Evolutionary conservation across 2,113 vertebrate genomes (phyloP).

Genomic region (Heteronetta atricapilla): DNA sequence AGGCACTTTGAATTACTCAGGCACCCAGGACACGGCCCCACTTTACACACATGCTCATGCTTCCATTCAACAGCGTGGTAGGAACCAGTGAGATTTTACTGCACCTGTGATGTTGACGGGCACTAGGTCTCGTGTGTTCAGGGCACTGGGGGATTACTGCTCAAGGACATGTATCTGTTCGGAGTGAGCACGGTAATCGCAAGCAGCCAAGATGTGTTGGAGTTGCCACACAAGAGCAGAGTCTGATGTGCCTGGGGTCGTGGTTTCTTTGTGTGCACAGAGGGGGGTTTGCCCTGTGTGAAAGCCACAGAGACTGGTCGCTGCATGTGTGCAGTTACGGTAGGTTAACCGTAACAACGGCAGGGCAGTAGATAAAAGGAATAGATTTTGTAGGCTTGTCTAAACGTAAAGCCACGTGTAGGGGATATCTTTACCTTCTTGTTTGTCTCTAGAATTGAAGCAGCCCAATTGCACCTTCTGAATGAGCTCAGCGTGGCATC

Average conservation of each 20-base stretch:
- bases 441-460: not conserved
- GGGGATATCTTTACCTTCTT: not conserved
- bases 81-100: too few species aligned
- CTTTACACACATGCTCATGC: too few species aligned
- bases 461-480: not conserved
- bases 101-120: too few species aligned
- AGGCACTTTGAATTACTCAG: not conserved
- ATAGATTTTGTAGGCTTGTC: not conserved
- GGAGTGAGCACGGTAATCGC: not conserved
- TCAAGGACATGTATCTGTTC: not conserved
- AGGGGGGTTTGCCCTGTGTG: not conserved
- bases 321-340: not conserved
- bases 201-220: not conserved
- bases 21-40: not conserved
- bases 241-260: not conserved
- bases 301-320: not conserved
- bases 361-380: not conserved
- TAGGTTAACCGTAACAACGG: not conserved
- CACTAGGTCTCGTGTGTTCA: not conserved
- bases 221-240: not conserved
- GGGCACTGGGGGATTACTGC: not conserved
- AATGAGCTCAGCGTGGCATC: not conserved
- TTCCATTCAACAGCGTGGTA: too few species aligned
- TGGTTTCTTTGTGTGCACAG: fast-evolving
- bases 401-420: not conserved